Conservation (phyloP, 2,797 vertebrate genomes). For the Saxicola maurus region DNA sequence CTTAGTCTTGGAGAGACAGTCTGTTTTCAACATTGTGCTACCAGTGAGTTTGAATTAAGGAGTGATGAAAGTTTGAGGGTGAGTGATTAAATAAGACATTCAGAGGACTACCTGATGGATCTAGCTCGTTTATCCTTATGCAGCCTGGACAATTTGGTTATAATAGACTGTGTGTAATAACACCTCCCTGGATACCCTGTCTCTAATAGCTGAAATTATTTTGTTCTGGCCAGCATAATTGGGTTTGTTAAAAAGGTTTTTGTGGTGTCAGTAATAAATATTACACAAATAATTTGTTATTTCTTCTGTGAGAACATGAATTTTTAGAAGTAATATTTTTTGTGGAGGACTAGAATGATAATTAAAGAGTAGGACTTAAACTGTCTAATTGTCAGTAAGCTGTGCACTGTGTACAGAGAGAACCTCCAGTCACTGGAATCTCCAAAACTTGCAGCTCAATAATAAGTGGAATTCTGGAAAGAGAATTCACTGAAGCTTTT, state of each 20-base stretch:
- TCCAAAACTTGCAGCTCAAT: not conserved
- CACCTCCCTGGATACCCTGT: not conserved
- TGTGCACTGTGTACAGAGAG: not conserved
- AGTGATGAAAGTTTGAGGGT: not conserved
- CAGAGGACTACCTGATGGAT: not conserved
- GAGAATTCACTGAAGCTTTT: not conserved
- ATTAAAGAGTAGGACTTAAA: not conserved
- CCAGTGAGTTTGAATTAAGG: not conserved
- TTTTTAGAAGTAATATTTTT: not conserved
- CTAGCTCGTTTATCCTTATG: not conserved
- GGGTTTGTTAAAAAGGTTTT: not conserved
- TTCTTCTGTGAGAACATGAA: not conserved
- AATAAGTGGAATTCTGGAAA: not conserved
- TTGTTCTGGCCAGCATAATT: not conserved
- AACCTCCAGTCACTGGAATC: not conserved
- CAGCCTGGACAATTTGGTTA: not conserved
- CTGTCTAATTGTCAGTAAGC: not conserved
- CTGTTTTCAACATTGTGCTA: not conserved
- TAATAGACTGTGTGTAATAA: not conserved
- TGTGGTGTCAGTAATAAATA: not conserved
- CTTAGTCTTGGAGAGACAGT: not conserved
- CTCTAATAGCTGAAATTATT: not conserved
- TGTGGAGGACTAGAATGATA: not conserved
- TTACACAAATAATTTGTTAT: not conserved
- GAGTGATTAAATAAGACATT: not conserved